Evolutionary conservation across 2,113 vertebrate species (phyloP).

Genomic region (Malurus melanocephalus): DNA sequence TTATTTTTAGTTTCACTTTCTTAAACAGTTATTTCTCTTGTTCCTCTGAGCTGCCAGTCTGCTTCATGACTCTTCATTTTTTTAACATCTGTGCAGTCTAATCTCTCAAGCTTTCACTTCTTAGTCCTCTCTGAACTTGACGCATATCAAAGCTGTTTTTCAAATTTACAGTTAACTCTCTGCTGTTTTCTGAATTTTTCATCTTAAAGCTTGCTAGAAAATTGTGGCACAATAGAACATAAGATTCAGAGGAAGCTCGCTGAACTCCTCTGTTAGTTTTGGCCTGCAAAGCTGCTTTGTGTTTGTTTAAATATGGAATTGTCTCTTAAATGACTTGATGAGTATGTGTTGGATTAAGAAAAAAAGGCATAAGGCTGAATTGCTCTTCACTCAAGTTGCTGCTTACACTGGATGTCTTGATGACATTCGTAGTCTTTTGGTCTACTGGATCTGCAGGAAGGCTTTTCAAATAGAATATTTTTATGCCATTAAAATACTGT

Average conservation of each 20-base stretch:
- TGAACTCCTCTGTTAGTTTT: conserved; percentile 14
- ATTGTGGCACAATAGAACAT: conserved; percentile 22
- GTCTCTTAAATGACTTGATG: conserved; percentile 43
- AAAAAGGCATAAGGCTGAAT: not conserved
- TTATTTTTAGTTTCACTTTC: conserved; percentile 68
- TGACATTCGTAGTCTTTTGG: not conserved
- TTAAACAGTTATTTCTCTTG: conserved; percentile 62
- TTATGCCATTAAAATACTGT: not conserved
- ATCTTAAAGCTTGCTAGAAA: conserved; percentile 36
- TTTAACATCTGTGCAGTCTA: conserved; percentile 61
- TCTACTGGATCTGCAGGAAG: not conserved
- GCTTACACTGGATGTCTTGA: not conserved
- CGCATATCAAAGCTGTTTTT: conserved; percentile 52
- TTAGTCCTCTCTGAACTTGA: conserved; percentile 56
- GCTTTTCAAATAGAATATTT: not conserved
- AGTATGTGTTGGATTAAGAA: not conserved
- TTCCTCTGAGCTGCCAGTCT: conserved; percentile 59
- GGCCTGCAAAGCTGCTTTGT: not conserved
- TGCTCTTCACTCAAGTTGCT: conserved; percentile 7
- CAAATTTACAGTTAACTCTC: conserved; percentile 50
- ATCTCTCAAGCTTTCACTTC: conserved; percentile 61
- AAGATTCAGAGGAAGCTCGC: not conserved
- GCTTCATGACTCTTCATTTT: conserved; percentile 67
- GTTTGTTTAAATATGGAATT: conserved; percentile 31
- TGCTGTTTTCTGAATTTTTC: conserved; percentile 38